Conservation (phyloP, 2,113 vertebrate species). For the Ailuropoda melanoleuca region DNA sequence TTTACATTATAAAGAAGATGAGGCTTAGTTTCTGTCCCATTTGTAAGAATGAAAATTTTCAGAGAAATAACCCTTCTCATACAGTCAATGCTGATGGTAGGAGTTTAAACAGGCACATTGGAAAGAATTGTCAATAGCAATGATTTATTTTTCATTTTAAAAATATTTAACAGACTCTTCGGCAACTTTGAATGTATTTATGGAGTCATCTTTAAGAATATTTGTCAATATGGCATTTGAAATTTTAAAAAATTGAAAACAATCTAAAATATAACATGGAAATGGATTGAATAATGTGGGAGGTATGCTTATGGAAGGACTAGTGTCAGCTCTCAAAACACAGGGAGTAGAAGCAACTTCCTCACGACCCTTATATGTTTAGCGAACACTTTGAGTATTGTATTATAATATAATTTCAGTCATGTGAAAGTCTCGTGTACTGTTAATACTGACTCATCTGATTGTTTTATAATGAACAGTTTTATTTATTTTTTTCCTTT, state of each 20-base stretch:
- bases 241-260: background rate
- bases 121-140: background rate
- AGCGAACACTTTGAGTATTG: background rate
- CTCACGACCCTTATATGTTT: accelerated
- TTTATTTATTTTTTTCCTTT: background rate
- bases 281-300: background rate
- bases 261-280: background rate
- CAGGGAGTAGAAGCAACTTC: accelerated
- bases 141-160: background rate
- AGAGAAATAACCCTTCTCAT: background rate
- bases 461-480: background rate
- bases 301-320: accelerated
- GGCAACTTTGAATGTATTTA: background rate
- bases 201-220: background rate
- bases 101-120: background rate
- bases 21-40: background rate
- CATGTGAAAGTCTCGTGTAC: accelerated
- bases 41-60: background rate
- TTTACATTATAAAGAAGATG: background rate
- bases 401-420: background rate
- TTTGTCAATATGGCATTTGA: background rate
- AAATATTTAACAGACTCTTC: background rate
- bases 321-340: accelerated
- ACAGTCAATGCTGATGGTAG: background rate
- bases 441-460: no score